Evolutionary conservation across 2,797 vertebrate species (phyloP).

Genomic region (Rhynchonycteris naso): DNA sequence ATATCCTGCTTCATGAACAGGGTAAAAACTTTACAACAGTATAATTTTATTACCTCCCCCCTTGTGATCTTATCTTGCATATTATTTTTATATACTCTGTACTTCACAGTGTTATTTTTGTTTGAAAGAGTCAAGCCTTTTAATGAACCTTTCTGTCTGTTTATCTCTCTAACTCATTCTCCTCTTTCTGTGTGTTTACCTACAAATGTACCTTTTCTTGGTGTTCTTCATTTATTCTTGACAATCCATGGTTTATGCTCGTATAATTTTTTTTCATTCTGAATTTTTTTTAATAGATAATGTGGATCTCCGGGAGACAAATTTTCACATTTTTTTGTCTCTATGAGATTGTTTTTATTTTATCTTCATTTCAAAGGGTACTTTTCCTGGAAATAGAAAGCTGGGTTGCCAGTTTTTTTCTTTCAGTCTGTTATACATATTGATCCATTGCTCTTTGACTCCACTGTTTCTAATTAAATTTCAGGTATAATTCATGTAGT

Average conservation of each 20-base stretch:
- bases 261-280: neutral
- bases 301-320: neutral
- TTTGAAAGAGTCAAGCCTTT: neutral
- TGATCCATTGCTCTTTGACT: neutral
- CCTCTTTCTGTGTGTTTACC: neutral
- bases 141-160: neutral
- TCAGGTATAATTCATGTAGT: neutral
- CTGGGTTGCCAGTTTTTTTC: neutral
- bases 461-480: neutral
- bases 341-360: neutral
- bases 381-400: neutral
- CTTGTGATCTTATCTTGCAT: neutral
- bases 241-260: neutral
- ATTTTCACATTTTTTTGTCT: conserved; percentile 1
- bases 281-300: neutral
- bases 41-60: neutral
- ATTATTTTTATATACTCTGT: neutral
- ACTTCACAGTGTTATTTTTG: neutral
- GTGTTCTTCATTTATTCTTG: neutral
- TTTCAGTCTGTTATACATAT: neutral
- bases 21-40: neutral
- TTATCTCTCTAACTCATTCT: neutral
- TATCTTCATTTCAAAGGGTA: conserved; percentile 5
- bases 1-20: neutral
- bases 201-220: neutral